Evolutionary conservation across 2,797 vertebrate genomes (phyloP).

Genomic region (Anguilla megastoma): DNA sequence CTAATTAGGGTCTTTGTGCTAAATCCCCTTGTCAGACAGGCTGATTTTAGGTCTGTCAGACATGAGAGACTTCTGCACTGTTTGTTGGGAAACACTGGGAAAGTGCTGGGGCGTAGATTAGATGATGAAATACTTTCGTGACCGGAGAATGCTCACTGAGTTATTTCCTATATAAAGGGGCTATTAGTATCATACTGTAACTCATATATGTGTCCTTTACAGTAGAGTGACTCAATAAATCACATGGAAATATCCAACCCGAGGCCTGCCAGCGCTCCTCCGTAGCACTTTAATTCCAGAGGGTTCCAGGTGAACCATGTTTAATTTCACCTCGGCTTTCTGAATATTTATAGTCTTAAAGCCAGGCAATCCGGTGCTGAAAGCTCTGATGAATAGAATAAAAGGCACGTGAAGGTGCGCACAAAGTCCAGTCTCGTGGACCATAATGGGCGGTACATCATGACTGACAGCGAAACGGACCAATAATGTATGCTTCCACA

Average conservation of each 20-base stretch:
- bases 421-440: background rate
- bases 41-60: background rate
- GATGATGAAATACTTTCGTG: slow-evolving; percentile 25
- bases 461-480: background rate
- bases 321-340: slow-evolving; percentile 20
- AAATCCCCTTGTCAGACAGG: background rate
- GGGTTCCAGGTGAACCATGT: slow-evolving; percentile 25
- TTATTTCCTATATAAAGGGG: slow-evolving; percentile 36
- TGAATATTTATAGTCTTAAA: slow-evolving; percentile 39
- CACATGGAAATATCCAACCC: slow-evolving; percentile 10
- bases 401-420: background rate
- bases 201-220: slow-evolving; percentile 37
- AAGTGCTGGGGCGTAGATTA: background rate
- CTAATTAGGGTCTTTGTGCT: background rate
- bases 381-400: background rate
- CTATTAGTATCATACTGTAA: slow-evolving; percentile 39
- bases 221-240: slow-evolving; percentile 37
- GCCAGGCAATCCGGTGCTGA: background rate
- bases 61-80: background rate
- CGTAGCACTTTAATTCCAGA: slow-evolving; percentile 26
- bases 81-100: background rate
- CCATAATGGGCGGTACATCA: background rate
- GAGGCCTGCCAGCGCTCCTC: slow-evolving; percentile 7
- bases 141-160: slow-evolving; percentile 32
- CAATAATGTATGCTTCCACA: background rate